Evolutionary conservation across 2,888 invertebrate species (phyloP), one percentile per base, ranked within the genome.

Genomic region (Eristalis intricaria): DNA sequence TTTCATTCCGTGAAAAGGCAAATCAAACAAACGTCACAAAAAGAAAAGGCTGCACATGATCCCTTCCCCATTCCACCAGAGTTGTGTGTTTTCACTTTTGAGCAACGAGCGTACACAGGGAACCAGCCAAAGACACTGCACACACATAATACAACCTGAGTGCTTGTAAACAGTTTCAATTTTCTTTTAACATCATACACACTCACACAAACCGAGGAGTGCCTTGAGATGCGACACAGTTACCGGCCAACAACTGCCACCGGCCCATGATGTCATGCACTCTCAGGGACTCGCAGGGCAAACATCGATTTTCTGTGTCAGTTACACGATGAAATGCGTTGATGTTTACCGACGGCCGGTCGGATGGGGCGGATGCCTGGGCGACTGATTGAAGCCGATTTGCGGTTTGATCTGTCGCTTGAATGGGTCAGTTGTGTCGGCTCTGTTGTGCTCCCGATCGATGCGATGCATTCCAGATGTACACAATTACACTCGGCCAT

Each of bases 271-370:
- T 75, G 75, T 66, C 66, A 75, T 75, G 60, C 13, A 40, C 22
- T 40, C 22, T 23, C n/a, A 60, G n/a, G 29, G 32, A 56, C 19
- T 40, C 38, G 3, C 38, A 11, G 60, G 66, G 60, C 66, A 76
- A 76, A 66, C 75, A 68, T 76, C 38, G 66, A 76, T 76, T 76
- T 76, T 76, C 75, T 76, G 66, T 76, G 75, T 76, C 66, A 76
- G 75, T 76, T 76, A 32, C 60, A 68, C 66, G 66, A 19, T 19
- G 19, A 76, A 68, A 66, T 68, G 66, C 75, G 15, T 76, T 76
- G 75, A 76, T 66, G 75, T 76, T 76, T 60, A 60, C 75, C 50
- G 13, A 2, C 75, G 75, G 66, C 75, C 60, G 75, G 60, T 66
- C 56, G 43, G 61, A n/a, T 23, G 23, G 73, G 56, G 26, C 58